Base-by-base conservation (phyloP, 2,113 vertebrate genomes). In the Helogale parvula region DNA sequence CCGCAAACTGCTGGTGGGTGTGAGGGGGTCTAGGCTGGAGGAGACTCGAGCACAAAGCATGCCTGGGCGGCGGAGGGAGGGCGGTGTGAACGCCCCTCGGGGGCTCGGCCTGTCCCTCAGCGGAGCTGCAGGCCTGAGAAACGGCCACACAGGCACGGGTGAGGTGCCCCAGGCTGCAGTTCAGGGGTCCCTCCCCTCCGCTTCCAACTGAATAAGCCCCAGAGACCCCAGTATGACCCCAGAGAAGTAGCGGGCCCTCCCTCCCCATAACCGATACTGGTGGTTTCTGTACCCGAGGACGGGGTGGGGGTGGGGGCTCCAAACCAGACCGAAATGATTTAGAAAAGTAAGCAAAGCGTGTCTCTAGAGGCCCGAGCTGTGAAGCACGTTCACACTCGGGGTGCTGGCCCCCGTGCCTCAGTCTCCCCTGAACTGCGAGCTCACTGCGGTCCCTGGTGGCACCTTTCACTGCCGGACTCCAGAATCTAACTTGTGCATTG, bases 81-180 rank as follows among this genome's bases (percentile, higher is more conserved):
- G 16, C 0, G 15, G 14, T 47, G 14, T 14, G 7, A 45, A 45
- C 0, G 7, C 16, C 25, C 72, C 71, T 41, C 2, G 17, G 19
- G 57, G 50, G 21, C 66, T 33, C 47, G 19, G 29, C 45, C n/a
- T 57, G 16, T 57, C 84, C 79, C 38, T 47, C 50, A 31, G 50
- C 3, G 5, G 5, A n/a, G 89, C 27, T 68, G 15, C 25, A 1
- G 3, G 7, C 50, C 52, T 65, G 47, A 79, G 60, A 19, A 27
- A 47, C 8, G 1, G 74, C 31, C 60, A 47, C 0, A 0, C 12
- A 2, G 63, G 50, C 12, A 29, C 63, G 41, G 82, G 57, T 14
- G 41, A 60, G 60, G 71, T 5, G 23, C 77, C 71, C 38, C 7
- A 45, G 88, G 33, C 31, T 21, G 27, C 14, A 52, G 65, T n/a